Evolutionary conservation across 1,140 invertebrate genomes (phyloP), one percentile per base, ranked within the genome.

Genomic region (Lepidostoma basale): DNA sequence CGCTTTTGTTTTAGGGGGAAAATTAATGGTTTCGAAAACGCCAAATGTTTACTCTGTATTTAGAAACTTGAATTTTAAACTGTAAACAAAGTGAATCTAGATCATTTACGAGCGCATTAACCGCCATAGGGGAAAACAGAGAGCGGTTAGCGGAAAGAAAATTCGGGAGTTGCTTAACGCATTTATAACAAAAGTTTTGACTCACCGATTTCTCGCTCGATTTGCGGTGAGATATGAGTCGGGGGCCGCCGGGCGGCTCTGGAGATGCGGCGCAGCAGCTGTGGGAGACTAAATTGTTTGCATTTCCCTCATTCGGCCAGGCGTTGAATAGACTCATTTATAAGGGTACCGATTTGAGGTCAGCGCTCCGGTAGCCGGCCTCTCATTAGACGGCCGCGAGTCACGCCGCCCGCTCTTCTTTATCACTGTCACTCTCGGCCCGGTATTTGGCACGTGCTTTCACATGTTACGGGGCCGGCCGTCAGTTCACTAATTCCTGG

Each of bases 351-450:
- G 10, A 12, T 6, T 1, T 10, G 20, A 18, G 1, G 8, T 49
- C 45, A 12, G 1, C 45, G 45, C 22, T 5, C 1, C 40, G 40
- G 16, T 16, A 3, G n/a, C 10, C 4, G 45, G 45, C 20, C 1
- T 18, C 23, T 52, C 14, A 42, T 42, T 42, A 42, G n/a, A 36
- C 23, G 52, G n/a, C 52, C 28, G n/a, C 18, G n/a, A 14, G 26
- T 14, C 26, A 12, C n/a, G 18, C 22, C 26, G 54, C 22, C 14
- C 26, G 59, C n/a, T 62, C 25, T 16, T 14, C 42, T 62, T 47
- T 45, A 47, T 62, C 59, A 62, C 59, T 62, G 59, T 62, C 59
- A 62, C 40, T 30, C 59, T 30, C 59, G 25, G 42, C n/a, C n/a
- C n/a, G 28, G 22, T 62, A 62, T 45, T 62, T 62, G 59, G 42